A percentile compares a stretch with the other conserved stretches of the same genome.
These are phyloP conservation scores for Ceyx melanurus DNA, from an alignment of 2,113 vertebrate species.

Conservation along the genomic window DNA sequence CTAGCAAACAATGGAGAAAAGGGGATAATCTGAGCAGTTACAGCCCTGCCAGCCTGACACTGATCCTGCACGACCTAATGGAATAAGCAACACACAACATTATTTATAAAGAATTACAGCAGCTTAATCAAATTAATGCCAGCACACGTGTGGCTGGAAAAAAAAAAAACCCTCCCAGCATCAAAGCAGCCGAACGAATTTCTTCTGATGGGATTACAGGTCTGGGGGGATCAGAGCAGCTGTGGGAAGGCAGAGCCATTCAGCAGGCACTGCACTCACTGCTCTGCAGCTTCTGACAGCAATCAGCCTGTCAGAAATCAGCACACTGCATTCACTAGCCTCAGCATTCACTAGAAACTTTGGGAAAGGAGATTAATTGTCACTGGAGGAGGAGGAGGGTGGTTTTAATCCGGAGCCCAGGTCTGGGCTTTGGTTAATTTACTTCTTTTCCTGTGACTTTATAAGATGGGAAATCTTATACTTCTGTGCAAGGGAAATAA, in stretches of 20 bases:
- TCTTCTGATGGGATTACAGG: background rate
- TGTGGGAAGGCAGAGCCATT: no score
- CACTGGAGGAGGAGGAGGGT: rapidly evolving
- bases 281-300: background rate
- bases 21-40: rapidly evolving
- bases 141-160: rapidly evolving
- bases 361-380: background rate
- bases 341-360: rapidly evolving
- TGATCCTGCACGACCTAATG: background rate
- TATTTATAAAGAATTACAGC: background rate
- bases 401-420: background rate
- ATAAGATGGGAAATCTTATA: rapidly evolving
- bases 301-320: rapidly evolving
- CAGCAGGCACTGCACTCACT: no score
- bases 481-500: background rate
- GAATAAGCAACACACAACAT: background rate
- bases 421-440: background rate
- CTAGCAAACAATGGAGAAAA: background rate
- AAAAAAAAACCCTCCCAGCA: background rate
- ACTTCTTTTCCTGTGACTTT: background rate
- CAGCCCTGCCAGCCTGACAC: background rate
- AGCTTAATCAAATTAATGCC: background rate
- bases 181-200: background rate
- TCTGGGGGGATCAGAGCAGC: background rate
- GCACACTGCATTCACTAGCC: rapidly evolving